These are phyloP conservation scores for Triplophysa siluroides DNA, from an alignment of 2,113 vertebrate genomes.

Conservation along the genomic window DNA sequence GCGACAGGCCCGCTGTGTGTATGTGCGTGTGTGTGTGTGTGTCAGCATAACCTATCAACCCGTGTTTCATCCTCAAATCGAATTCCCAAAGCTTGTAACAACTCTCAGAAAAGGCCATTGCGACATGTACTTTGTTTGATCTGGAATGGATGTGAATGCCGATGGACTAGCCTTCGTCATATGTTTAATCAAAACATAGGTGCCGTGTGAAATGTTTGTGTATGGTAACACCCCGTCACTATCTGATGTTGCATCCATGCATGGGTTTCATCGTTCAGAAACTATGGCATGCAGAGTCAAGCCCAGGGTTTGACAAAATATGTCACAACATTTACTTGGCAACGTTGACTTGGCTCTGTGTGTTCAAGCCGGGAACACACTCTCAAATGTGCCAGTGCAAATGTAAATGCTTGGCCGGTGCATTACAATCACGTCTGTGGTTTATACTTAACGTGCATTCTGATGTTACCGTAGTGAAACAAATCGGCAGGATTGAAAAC, in stretches of 20 bases:
- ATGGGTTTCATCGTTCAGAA: slow-evolving; percentile 7
- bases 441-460: too few species aligned
- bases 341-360: not conserved
- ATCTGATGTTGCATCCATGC: slow-evolving; percentile 8
- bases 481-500: too few species aligned
- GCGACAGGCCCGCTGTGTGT: not conserved
- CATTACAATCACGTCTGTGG: too few species aligned
- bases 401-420: not conserved
- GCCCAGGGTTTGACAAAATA: slow-evolving; percentile 11
- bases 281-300: slow-evolving; percentile 7
- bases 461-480: too few species aligned
- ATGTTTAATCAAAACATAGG: not conserved
- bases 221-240: not conserved
- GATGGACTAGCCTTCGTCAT: not conserved
- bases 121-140: not conserved
- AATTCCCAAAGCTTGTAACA: not conserved
- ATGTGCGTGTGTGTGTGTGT: not conserved
- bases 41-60: slow-evolving; percentile 13
- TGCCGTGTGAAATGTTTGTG: not conserved
- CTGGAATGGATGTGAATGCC: not conserved
- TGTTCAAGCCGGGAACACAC: not conserved
- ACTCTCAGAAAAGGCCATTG: not conserved
- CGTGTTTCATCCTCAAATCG: not conserved
- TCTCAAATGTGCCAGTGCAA: not conserved
- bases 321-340: slow-evolving; percentile 29